Evolutionary conservation across 2,113 vertebrate species (phyloP), one percentile per base, ranked within the genome.

Genomic region (Zapornia atra): DNA sequence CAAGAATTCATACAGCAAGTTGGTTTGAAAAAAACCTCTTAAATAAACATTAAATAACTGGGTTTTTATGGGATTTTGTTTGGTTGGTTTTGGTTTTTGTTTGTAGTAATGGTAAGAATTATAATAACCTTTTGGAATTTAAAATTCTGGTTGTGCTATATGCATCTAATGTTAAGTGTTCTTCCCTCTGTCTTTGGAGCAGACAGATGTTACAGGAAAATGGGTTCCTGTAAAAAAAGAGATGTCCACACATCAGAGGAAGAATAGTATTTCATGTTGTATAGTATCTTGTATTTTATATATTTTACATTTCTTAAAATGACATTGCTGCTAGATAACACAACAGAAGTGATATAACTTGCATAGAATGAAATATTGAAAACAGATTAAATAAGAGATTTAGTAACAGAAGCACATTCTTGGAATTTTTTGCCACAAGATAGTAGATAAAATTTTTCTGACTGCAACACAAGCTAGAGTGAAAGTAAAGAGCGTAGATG

Each of bases 371-470:
- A 83, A 24, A 19, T 63, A 84, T 15, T 44, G 36, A 93, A 94
- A 88, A 66, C 36, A 56, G 5, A 66, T 63, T 80, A 83, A 80
- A 64, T 40, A 82, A 87, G 17, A 81, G 15, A 38, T 82, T 78
- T 72, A 81, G 24, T 54, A 77, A 66, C 36, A 56, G 22, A 77
- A 44, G 14, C n/a, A 83, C 38, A 34, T 78, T 96, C 26, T 90
- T 85, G 53, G 84, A 86, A 88, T 85, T 92, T 93, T 95, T 94
- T 95, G 16, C 42, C 66, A 84, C 33, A 78, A 54, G 16, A 68
- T 14, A 92, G 40, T 82, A 88, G 71, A 68, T 73, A 76, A 72
- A 92, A 83, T 89, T 92, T 36, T 72, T 93, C 51, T 81, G 26
- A 61, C n/a, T 86, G 33, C 17, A 90, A 68, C 75, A 68, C 7